Percentiles rank a stretch among this genome's conserved stretches.
Evolutionary conservation across 1,140 invertebrate genomes (phyloP).

Genomic region (Thaumatotibia leucotreta): DNA sequence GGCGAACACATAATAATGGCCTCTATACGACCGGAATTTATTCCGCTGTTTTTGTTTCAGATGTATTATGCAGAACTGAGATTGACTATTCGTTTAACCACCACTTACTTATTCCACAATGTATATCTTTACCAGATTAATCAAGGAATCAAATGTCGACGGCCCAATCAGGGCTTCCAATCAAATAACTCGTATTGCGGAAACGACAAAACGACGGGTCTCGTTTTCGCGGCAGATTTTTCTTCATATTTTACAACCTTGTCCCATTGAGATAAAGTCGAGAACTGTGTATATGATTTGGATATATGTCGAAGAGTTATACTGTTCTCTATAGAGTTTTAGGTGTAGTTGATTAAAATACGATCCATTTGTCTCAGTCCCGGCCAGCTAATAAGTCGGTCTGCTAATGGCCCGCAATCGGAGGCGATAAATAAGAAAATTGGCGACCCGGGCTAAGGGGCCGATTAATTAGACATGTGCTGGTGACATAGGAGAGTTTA

Average conservation of each 20-base stretch:
- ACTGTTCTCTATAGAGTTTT: background rate
- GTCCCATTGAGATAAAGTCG: background rate
- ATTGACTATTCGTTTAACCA: no score
- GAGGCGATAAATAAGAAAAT: conserved; percentile 60
- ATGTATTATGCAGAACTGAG: no score
- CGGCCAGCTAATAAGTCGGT: conserved; percentile 32
- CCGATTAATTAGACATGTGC: conserved; percentile 5
- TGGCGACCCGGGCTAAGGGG: conserved; percentile 32
- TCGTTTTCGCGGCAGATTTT: background rate
- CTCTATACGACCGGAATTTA: no score
- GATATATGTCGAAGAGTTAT: background rate
- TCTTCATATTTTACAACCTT: background rate
- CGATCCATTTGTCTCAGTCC: conserved; percentile 24
- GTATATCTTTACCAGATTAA: background rate
- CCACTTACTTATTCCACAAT: no score
- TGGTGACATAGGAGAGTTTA: background rate
- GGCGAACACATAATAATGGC: no score
- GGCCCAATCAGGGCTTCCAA: background rate
- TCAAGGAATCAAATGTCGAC: background rate
- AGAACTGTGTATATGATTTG: background rate
- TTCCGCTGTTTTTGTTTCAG: no score
- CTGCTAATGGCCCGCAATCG: conserved; percentile 45
- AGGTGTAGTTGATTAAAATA: conserved; percentile 15
- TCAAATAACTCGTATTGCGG: background rate
- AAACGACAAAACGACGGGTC: background rate